Conservation (phyloP, 2,797 vertebrate species). For the Podarcis siculus region DNA sequence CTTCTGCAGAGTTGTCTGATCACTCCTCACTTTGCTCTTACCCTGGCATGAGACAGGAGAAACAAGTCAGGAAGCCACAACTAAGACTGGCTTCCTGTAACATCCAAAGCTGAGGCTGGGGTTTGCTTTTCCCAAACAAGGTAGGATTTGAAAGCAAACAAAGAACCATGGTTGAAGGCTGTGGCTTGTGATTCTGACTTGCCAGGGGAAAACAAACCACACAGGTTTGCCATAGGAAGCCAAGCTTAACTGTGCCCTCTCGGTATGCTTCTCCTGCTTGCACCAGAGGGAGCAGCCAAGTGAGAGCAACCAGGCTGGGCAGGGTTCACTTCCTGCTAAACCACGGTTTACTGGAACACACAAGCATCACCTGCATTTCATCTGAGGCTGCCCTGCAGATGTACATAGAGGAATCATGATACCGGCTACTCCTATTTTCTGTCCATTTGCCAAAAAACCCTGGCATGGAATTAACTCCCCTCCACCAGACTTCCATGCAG, state of each 20-base stretch:
- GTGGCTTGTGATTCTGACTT: background rate
- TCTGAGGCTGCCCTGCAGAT: background rate
- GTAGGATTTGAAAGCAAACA: background rate
- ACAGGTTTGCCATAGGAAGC: background rate
- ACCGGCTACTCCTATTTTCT: background rate
- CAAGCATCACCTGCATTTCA: constrained; percentile 4
- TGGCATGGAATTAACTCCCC: background rate
- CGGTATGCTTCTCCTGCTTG: background rate
- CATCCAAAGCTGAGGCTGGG: background rate
- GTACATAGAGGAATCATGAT: background rate
- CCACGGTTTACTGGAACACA: no score
- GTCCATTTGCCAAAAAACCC: background rate
- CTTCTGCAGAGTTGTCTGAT: background rate
- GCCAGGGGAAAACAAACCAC: background rate
- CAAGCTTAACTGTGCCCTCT: background rate
- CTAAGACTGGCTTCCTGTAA: background rate
- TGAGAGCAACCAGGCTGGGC: background rate
- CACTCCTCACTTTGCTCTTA: background rate
- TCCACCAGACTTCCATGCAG: no score
- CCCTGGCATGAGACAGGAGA: background rate
- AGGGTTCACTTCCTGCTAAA: background rate
- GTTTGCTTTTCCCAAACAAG: background rate
- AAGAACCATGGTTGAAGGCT: background rate
- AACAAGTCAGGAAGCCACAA: background rate
- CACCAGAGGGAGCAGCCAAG: background rate